These are phyloP conservation scores for Peromyscus nudipes DNA, from an alignment of 2,797 vertebrate species.

Conservation along the genomic window DNA sequence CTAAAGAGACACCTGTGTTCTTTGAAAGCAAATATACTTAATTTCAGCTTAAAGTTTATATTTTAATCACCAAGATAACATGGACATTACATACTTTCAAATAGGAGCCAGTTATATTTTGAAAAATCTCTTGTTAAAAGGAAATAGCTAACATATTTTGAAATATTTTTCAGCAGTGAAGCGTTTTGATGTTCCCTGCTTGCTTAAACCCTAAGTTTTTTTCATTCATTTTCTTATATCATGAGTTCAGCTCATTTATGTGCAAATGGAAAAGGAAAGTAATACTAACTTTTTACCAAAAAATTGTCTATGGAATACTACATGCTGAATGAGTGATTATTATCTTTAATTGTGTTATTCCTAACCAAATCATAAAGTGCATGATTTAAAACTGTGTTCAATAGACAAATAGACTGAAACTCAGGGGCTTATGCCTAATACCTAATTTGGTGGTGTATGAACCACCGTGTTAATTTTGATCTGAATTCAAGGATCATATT, in stretches of 20 bases:
- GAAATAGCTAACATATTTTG: not conserved
- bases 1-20: not conserved
- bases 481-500: not conserved
- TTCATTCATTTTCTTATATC: not conserved
- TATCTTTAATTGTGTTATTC: not conserved
- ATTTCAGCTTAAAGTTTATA: not conserved
- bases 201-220: not conserved
- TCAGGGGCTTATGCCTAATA: not conserved
- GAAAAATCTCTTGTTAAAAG: not conserved
- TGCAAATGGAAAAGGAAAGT: not conserved
- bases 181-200: not conserved
- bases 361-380: not conserved
- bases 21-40: not conserved
- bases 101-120: not conserved
- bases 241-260: not conserved
- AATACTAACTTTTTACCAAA: not conserved
- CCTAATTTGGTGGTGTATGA: not conserved
- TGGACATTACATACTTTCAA: not conserved
- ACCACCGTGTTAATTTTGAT: not conserved
- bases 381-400: not conserved
- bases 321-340: not conserved
- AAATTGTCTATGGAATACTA: not conserved
- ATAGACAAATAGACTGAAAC: not conserved
- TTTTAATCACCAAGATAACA: slow-evolving; percentile 3
- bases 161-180: not conserved